These are phyloP conservation scores for Ophion slaviceki DNA, from an alignment of 2,888 invertebrate species.

Conservation along the genomic window DNA sequence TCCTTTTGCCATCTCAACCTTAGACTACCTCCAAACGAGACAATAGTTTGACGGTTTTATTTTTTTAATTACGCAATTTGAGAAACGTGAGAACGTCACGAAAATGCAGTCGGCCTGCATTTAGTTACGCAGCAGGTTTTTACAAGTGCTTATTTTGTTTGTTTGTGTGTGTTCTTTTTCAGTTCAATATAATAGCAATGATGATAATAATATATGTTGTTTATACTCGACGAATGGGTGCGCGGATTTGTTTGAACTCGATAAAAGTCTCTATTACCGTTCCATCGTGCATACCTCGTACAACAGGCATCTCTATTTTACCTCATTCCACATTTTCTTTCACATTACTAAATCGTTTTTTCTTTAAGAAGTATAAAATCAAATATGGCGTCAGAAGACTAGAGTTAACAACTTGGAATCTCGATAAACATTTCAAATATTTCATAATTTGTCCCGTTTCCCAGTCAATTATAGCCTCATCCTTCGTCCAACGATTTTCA, in stretches of 20 bases:
- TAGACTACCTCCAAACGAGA: slow-evolving; percentile 31
- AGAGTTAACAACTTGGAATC: slow-evolving; percentile 75
- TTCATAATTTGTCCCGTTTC: slow-evolving; percentile 70
- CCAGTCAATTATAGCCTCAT: slow-evolving; percentile 23
- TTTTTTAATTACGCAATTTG: slow-evolving; percentile 57
- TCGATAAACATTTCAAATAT: slow-evolving; percentile 76
- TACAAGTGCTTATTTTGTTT: slow-evolving; percentile 39
- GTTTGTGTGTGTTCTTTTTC: slow-evolving; percentile 31
- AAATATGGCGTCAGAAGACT: slow-evolving; percentile 71
- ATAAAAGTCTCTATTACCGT: slow-evolving; percentile 45
- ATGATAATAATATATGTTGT: slow-evolving; percentile 59
- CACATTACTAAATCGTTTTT: slow-evolving; percentile 6
- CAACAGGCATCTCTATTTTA: slow-evolving; percentile 2
- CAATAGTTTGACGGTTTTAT: slow-evolving; percentile 38
- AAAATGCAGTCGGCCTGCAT: slow-evolving; percentile 42
- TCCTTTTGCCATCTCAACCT: background rate
- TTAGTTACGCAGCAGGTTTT: slow-evolving; percentile 42
- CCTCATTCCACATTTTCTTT: background rate
- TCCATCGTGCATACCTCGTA: slow-evolving; percentile 24
- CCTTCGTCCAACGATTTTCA: slow-evolving; percentile 21
- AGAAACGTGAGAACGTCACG: slow-evolving; percentile 33
- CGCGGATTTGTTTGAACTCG: slow-evolving; percentile 45
- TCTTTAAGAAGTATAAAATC: slow-evolving; percentile 67
- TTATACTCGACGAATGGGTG: slow-evolving; percentile 52
- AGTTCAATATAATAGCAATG: slow-evolving; percentile 48